phyloP scores from a whole-genome alignment of 2,888 invertebrate species.

The Stenodema calcarata region DNA sequence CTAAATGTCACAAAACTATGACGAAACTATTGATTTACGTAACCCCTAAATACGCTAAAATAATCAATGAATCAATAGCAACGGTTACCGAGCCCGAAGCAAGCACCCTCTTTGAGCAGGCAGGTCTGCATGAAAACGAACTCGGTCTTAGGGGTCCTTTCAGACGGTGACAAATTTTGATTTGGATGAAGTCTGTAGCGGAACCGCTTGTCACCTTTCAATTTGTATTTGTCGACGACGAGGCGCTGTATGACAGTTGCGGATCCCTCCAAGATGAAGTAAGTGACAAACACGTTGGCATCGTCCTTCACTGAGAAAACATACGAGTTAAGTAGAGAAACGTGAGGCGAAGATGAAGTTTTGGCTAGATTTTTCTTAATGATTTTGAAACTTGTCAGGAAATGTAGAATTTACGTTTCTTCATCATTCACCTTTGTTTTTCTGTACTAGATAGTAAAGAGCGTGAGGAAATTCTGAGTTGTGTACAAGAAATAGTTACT shows the following conservation, averaged over 20 bases:
- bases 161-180: background rate
- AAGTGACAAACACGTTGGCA: conserved; percentile 52
- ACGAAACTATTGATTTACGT: too few relatives aligned
- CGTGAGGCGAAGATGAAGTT: too few relatives aligned
- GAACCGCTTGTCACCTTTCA: conserved; percentile 20
- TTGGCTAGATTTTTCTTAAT: too few relatives aligned
- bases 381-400: too few relatives aligned
- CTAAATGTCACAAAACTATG: too few relatives aligned
- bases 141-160: background rate
- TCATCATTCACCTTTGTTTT: too few relatives aligned
- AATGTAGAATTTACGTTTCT: too few relatives aligned
- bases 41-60: too few relatives aligned
- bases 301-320: conserved; percentile 49
- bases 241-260: conserved; percentile 51
- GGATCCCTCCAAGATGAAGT: conserved; percentile 51
- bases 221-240: conserved; percentile 43
- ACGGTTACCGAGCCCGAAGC: conserved; percentile 49
- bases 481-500: too few relatives aligned
- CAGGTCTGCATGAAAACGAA: conserved; percentile 51
- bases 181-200: conserved; percentile 19
- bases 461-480: too few relatives aligned
- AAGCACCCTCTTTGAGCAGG: conserved; percentile 47
- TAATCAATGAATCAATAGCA: background rate
- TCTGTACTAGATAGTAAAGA: too few relatives aligned
- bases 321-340: too few relatives aligned